Evolutionary conservation across 2,113 vertebrate genomes (phyloP).

Genomic region (Trinectes maculatus): DNA sequence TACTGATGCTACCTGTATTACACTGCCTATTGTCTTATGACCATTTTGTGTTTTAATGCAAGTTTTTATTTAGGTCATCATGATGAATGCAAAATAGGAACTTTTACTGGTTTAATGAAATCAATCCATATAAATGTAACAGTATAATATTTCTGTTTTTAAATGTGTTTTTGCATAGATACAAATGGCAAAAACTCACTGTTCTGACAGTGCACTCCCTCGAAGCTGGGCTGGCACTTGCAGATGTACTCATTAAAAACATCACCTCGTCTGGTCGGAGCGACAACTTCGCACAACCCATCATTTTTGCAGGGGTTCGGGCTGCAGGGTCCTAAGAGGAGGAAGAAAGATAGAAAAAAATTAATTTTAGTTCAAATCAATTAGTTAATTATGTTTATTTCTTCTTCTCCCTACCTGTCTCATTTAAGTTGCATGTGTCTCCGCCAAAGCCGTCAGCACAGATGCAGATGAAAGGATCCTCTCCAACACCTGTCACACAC

Average conservation of each 20-base stretch:
- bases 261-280: conserved; percentile 84
- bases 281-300: conserved; percentile 81
- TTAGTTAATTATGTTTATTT: not conserved
- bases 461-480: conserved; percentile 88
- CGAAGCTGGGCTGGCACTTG: conserved; percentile 85
- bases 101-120: too few relatives aligned
- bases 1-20: not conserved
- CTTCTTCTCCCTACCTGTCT: conserved; percentile 82
- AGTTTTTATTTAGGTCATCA: too few relatives aligned
- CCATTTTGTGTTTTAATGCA: too few relatives aligned
- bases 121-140: too few relatives aligned
- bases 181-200: conserved; percentile 77
- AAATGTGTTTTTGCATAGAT: not conserved
- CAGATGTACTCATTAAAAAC: conserved; percentile 90
- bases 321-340: conserved; percentile 86
- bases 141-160: too few relatives aligned
- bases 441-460: conserved; percentile 89
- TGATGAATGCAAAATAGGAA: not conserved
- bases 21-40: not conserved
- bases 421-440: conserved; percentile 88
- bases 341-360: not conserved
- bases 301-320: conserved; percentile 91
- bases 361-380: not conserved
- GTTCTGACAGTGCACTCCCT: conserved; percentile 90
- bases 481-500: conserved; percentile 85